Evolutionary conservation across 92 coral and sea anemone genomes (phyloP).

Genomic region (Siderastrea radians): DNA sequence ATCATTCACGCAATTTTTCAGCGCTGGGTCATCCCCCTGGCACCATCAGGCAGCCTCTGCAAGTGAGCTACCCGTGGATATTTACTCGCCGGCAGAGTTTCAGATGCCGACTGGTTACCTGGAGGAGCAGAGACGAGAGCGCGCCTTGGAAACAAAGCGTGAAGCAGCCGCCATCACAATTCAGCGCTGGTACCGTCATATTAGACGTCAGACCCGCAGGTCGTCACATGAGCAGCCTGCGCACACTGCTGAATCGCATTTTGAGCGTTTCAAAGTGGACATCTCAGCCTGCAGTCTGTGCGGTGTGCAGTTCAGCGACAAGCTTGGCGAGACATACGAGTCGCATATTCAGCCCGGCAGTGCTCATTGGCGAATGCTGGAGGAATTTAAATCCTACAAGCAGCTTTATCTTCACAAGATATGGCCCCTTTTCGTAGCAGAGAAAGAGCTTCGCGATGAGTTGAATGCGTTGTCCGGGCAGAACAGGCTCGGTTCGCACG

Average conservation of each 20-base stretch:
- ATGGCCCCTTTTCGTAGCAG: constrained; percentile 60
- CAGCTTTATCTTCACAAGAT: constrained; percentile 50
- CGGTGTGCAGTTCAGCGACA: constrained; percentile 47
- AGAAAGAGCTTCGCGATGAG: constrained; percentile 33
- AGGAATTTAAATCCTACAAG: constrained; percentile 57
- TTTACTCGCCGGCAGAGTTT: constrained; percentile 59
- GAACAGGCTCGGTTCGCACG: constrained; percentile 52
- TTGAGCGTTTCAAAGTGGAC: constrained; percentile 78
- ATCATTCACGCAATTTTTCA: constrained; percentile 43
- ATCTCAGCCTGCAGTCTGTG: constrained; percentile 79
- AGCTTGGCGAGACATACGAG: constrained; percentile 33
- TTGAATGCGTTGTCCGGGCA: constrained; percentile 30
- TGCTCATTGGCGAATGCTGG: constrained; percentile 69
- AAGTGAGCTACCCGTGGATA: constrained; percentile 36
- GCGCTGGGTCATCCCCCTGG: constrained; percentile 15
- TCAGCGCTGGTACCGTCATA: constrained; percentile 65
- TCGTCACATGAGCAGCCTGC: constrained; percentile 5
- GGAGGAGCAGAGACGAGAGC: constrained; percentile 66
- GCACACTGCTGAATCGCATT: constrained; percentile 27
- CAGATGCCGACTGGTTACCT: constrained; percentile 73
- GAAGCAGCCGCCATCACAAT: constrained; percentile 61
- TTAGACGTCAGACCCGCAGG: neutral
- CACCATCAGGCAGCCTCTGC: constrained; percentile 12
- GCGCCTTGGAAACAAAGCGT: constrained; percentile 48
- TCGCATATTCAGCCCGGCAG: constrained; percentile 37